A percentile compares a stretch with the other conserved stretches of the same genome.
phyloP scores from a whole-genome alignment of 2,888 invertebrate species.

The Nemotelus pantherinus region DNA sequence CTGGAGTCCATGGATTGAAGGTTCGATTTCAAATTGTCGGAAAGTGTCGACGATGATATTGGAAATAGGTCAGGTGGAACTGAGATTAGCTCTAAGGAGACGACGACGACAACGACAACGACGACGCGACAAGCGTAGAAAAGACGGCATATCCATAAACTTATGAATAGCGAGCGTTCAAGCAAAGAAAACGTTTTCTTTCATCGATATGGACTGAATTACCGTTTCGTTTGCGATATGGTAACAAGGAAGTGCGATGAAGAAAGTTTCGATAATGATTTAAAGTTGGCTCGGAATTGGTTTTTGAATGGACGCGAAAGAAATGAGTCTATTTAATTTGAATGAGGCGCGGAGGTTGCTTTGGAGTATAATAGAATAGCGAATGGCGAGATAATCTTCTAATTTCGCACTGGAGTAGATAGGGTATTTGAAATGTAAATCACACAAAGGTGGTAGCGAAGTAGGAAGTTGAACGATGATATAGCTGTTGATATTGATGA shows the following conservation, averaged over 20 bases:
- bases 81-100: slow-evolving; percentile 25
- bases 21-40: slow-evolving; percentile 9
- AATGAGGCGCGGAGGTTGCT: not conserved
- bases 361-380: not conserved
- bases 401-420: slow-evolving; percentile 35
- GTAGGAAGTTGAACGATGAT: not conserved
- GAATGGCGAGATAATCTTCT: slow-evolving; percentile 19
- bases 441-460: too few relatives aligned
- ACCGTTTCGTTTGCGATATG: too few relatives aligned
- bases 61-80: slow-evolving; percentile 46
- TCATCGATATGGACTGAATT: too few relatives aligned
- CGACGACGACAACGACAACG: not conserved
- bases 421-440: not conserved
- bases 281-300: not conserved
- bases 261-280: slow-evolving; percentile 26
- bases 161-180: too few relatives aligned
- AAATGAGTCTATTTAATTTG: not conserved
- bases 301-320: not conserved
- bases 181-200: too few relatives aligned
- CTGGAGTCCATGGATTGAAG: not conserved
- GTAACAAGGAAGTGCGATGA: too few relatives aligned
- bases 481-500: not conserved
- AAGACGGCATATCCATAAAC: too few relatives aligned
- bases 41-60: not conserved
- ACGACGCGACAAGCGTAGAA: too few relatives aligned